Evolutionary conservation across 2,113 vertebrate species (phyloP).

Genomic region (Ranitomeya imitator): DNA sequence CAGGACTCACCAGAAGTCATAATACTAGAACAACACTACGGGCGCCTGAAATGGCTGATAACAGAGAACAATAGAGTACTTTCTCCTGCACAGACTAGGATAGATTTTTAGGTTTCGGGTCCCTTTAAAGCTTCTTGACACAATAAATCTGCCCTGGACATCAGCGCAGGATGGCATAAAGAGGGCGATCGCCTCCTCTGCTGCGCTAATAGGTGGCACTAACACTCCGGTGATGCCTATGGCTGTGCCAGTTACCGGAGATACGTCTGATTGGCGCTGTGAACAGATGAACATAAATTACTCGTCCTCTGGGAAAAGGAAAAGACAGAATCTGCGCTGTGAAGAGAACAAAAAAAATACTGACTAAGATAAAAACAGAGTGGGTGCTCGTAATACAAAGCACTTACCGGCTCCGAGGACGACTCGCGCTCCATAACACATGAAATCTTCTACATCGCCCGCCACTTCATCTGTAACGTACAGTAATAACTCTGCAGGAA

Average conservation of each 20-base stretch:
- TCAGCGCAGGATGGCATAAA: neutral
- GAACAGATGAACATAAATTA: constrained; percentile 31
- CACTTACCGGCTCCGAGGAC: neutral
- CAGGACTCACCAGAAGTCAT: too few relatives aligned
- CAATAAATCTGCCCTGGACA: neutral
- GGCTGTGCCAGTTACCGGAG: constrained; percentile 5
- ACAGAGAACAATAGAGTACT: neutral
- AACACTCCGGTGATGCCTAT: neutral
- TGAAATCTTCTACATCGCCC: neutral
- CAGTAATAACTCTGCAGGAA: neutral
- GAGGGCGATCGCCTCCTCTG: neutral
- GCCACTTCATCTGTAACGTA: neutral
- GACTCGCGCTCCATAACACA: neutral
- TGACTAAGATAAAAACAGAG: neutral
- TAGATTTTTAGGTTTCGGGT: too few relatives aligned
- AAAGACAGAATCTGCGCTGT: neutral
- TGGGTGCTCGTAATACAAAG: constrained; percentile 2
- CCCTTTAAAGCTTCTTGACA: too few relatives aligned
- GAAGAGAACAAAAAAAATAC: constrained; percentile 5
- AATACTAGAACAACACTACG: neutral
- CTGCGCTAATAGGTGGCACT: neutral
- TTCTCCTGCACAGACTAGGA: too few relatives aligned
- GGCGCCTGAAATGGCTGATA: neutral
- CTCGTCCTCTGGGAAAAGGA: neutral
- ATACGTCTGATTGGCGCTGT: neutral